Percentiles rank a stretch among this genome's conserved stretches.
These are phyloP conservation scores for Notamacropus eugenii DNA, from an alignment of 2,797 vertebrate species.

Conservation along the genomic window DNA sequence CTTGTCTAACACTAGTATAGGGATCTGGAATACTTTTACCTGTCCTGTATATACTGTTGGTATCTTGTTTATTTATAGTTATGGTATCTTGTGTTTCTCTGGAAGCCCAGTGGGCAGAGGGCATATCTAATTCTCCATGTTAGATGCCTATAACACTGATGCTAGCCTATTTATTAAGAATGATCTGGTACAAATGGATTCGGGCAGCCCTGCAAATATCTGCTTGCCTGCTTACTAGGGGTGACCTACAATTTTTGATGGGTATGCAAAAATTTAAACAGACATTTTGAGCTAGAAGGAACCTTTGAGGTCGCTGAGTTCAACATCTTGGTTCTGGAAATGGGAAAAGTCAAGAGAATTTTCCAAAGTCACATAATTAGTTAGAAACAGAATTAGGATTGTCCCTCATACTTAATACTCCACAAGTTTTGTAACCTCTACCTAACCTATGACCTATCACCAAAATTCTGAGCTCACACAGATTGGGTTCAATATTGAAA, in stretches of 20 bases:
- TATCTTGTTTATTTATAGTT: background rate
- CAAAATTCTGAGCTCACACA: background rate
- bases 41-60: background rate
- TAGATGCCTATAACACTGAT: background rate
- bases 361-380: background rate
- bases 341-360: background rate
- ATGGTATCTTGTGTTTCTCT: background rate
- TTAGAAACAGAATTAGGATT: background rate
- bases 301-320: background rate
- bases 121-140: background rate
- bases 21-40: background rate
- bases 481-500: background rate
- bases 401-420: background rate
- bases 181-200: conserved; percentile 6
- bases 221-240: background rate
- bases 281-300: background rate
- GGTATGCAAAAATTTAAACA: background rate
- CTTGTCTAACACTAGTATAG: background rate
- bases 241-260: background rate
- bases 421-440: background rate
- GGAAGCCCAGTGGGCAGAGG: background rate
- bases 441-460: background rate
- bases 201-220: background rate
- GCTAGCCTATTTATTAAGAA: background rate
- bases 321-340: background rate